Conservation (phyloP, 1,140 invertebrate genomes). For the Ectropis grisescens region DNA sequence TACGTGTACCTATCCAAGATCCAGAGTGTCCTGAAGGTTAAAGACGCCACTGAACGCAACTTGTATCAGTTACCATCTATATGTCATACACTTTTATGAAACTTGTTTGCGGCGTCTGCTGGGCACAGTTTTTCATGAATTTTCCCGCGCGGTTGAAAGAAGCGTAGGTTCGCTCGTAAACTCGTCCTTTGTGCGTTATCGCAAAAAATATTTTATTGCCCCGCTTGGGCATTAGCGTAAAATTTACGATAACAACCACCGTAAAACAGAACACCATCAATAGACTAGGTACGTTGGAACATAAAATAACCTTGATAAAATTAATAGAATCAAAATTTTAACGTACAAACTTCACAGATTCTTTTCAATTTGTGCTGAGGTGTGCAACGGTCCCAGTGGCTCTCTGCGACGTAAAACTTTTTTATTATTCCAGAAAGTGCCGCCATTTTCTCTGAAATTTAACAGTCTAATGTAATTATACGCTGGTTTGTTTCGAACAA, state of each 20-base stretch:
- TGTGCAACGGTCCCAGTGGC: constrained; percentile 1
- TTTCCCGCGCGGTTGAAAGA: no score
- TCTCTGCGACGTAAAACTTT: constrained; percentile 9
- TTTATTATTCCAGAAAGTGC: constrained; percentile 4
- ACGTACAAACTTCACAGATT: constrained; percentile 1
- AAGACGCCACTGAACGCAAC: no score
- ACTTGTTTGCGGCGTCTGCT: no score
- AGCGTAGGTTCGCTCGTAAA: no score
- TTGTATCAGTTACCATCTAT: no score
- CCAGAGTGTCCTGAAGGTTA: no score
- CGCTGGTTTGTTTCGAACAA: constrained; percentile 1
- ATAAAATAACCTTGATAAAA: constrained; percentile 12
- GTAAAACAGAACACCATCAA: constrained; percentile 14
- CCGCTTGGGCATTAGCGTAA: constrained; percentile 10
- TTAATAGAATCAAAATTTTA: constrained; percentile 12
- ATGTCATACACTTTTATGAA: no score
- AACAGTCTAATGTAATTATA: constrained; percentile 11
- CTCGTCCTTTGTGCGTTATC: no score
- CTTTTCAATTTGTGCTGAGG: constrained; percentile 8
- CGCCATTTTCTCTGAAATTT: constrained; percentile 1
- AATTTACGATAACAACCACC: constrained; percentile 18
- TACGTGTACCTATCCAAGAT: no score
- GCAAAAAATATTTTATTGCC: constrained; percentile 17
- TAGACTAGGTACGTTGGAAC: constrained; percentile 5
- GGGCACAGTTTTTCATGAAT: no score